Base-by-base conservation (phyloP, 2,797 vertebrate species). In the Liasis olivaceus region DNA sequence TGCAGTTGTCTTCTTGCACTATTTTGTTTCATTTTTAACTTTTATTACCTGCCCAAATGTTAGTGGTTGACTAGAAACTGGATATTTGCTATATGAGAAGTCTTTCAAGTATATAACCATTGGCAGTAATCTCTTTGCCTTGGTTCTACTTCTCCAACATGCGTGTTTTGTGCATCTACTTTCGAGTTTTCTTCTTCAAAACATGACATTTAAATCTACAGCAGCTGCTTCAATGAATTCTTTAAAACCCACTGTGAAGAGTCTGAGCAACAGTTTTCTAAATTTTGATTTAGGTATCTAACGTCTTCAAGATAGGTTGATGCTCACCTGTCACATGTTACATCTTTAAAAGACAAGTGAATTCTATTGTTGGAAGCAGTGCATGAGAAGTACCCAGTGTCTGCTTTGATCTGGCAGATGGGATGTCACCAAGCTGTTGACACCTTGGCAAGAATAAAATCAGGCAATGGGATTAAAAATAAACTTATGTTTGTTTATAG, bases 391-490 rank as follows among this genome's bases (percentile, higher is more conserved):
- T 85, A 85, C 15, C 8, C 15, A 36, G 24, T 77, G 0, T 87
- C 56, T 22, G 0, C 2, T 94, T 94, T 92, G 4, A 2, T 91
- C 58, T 91, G 66, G 28, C 54, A 90, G 28, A 13, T 58, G 86
- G 15, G 24, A 91, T 91, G 51, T 47, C 51, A 60, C 51, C 87
- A 91, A 92, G 63, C 4, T 12, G 93, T 90, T 93, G 56, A 69
- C 1, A 87, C 3, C 77, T 93, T 94, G 90, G 42, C 47, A 77
- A 62, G 95, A 93, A 17, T 8, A 92, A 94, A 92, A 91, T 0
- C 85, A 85, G 89, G 90, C 26, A 62, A 91, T 88, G 9, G 87
- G 69, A 92, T 60, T 87, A 2, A 89, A 92, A 56, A 81, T 2
- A 88, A 92, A 72, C 1, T 1, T 14, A 89, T 58, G 8, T 92